phyloP scores from a whole-genome alignment of 2,888 invertebrate genomes.

The Apotomis turbidana region DNA sequence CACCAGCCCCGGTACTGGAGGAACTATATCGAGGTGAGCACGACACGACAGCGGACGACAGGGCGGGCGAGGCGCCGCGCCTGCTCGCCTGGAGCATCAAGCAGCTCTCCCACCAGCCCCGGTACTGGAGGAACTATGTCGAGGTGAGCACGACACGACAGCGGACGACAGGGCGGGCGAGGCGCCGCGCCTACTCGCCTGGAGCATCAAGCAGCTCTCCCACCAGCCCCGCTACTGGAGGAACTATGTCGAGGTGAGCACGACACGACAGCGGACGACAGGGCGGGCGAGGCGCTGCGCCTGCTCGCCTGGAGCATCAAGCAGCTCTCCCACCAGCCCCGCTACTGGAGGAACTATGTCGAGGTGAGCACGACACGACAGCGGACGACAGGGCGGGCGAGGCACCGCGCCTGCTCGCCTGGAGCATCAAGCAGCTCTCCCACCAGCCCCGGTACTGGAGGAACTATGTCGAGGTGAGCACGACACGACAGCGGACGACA shows the following conservation, averaged over 20 bases:
- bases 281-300: slow-evolving; percentile 91
- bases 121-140: slow-evolving; percentile 29
- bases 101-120: slow-evolving; percentile 62
- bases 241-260: slow-evolving; percentile 15
- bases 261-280: too few relatives aligned
- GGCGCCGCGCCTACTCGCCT: slow-evolving; percentile 90
- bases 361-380: too few relatives aligned
- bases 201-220: slow-evolving; percentile 86
- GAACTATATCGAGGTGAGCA: slow-evolving; percentile 14
- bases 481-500: too few relatives aligned
- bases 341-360: slow-evolving; percentile 29
- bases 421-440: slow-evolving; percentile 86
- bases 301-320: slow-evolving; percentile 91
- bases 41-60: too few relatives aligned
- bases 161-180: too few relatives aligned
- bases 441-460: slow-evolving; percentile 31
- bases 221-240: slow-evolving; percentile 31
- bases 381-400: too few relatives aligned
- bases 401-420: slow-evolving; percentile 90
- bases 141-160: too few relatives aligned
- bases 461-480: slow-evolving; percentile 15
- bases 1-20: slow-evolving; percentile 31
- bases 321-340: slow-evolving; percentile 62
- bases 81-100: slow-evolving; percentile 91
- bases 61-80: slow-evolving; percentile 91